phyloP scores from a whole-genome alignment of 2,113 vertebrate species.

The Girardinichthys multiradiatus region DNA sequence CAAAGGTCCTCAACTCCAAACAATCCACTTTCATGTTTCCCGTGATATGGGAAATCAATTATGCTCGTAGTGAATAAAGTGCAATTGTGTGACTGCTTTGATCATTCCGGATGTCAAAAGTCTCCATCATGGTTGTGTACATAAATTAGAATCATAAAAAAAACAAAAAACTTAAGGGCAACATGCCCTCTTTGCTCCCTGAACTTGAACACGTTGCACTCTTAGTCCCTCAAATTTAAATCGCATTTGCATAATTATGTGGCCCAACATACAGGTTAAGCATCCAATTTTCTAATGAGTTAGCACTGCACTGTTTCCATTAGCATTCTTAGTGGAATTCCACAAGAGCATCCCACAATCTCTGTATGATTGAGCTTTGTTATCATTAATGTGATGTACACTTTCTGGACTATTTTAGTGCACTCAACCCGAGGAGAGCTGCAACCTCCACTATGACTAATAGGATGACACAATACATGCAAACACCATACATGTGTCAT shows the following conservation, averaged over 20 bases:
- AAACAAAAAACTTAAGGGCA: constrained; percentile 21
- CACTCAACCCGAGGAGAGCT: constrained; percentile 2
- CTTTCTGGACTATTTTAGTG: neutral
- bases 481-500: constrained; percentile 11
- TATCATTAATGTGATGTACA: neutral
- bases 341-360: neutral
- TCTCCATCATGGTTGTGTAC: constrained; percentile 7
- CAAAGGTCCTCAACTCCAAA: constrained; percentile 43
- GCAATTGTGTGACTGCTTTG: constrained; percentile 33
- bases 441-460: constrained; percentile 32
- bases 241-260: constrained; percentile 50
- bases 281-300: constrained; percentile 35
- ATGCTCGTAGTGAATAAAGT: constrained; percentile 11
- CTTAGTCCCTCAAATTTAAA: constrained; percentile 59
- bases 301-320: neutral
- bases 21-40: constrained; percentile 47
- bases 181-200: neutral
- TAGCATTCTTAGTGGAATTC: neutral
- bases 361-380: neutral
- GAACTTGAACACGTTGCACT: neutral
- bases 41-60: constrained; percentile 39
- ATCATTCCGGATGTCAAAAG: constrained; percentile 59
- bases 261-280: constrained; percentile 46
- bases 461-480: constrained; percentile 18
- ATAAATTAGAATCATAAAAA: constrained; percentile 29